These are phyloP conservation scores for Sebastes nivosus DNA, from an alignment of 2,797 vertebrate species.

Conservation along the genomic window DNA sequence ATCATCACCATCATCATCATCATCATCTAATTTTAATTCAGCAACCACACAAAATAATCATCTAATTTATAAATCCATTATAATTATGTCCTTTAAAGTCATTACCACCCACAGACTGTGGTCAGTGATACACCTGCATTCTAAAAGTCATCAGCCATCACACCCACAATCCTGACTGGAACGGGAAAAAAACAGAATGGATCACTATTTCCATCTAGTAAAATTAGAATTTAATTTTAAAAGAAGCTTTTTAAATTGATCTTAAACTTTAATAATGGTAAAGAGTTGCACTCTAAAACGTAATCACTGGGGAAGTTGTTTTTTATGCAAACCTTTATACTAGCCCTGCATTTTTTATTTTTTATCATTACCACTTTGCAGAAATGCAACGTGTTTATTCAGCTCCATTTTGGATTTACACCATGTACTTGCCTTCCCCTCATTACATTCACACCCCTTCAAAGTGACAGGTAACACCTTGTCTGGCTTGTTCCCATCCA, in stretches of 20 bases:
- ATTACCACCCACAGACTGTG: background rate
- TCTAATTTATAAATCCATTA: background rate
- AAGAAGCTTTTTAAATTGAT: background rate
- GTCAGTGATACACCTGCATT: background rate
- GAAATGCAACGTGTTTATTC: background rate
- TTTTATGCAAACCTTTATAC: background rate
- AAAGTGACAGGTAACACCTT: slow-evolving; percentile 23
- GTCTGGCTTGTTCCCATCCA: slow-evolving; percentile 11
- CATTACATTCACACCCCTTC: background rate
- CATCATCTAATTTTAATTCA: background rate
- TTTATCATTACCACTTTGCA: background rate
- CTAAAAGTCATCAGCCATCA: background rate
- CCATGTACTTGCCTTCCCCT: background rate
- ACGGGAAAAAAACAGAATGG: background rate
- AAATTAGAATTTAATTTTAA: background rate
- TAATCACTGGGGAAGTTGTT: background rate
- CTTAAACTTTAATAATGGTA: background rate
- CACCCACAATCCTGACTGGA: background rate
- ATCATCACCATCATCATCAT: background rate
- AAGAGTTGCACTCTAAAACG: background rate
- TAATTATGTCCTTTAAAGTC: background rate
- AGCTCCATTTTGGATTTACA: background rate
- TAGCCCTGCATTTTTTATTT: background rate
- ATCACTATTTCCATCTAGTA: background rate
- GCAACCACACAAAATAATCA: background rate